phyloP scores from a whole-genome alignment of 2,113 vertebrate genomes.

The Gambusia holbrooki region DNA sequence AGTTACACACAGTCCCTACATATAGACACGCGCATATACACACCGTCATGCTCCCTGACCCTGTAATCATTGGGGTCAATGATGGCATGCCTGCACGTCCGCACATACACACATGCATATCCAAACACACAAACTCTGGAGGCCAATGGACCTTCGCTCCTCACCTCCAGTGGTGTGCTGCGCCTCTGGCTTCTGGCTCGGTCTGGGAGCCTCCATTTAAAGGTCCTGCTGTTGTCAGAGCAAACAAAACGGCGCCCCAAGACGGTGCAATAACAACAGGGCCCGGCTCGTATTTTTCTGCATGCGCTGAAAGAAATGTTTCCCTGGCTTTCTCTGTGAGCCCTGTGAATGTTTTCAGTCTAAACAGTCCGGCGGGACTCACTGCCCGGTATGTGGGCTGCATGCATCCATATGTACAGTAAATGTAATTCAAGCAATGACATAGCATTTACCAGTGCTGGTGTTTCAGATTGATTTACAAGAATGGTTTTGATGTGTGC shows the following conservation, averaged over 20 bases:
- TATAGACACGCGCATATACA: background rate
- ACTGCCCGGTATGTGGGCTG: constrained; percentile 64
- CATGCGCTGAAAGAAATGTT: constrained; percentile 79
- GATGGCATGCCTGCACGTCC: constrained; percentile 63
- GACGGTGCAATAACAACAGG: constrained; percentile 73
- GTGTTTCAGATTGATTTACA: constrained; percentile 29
- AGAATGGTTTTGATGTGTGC: constrained; percentile 7
- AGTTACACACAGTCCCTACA: constrained; percentile 15
- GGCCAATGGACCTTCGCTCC: constrained; percentile 64
- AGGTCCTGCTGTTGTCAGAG: constrained; percentile 79
- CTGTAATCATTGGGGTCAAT: constrained; percentile 75
- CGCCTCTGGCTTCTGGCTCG: constrained; percentile 68
- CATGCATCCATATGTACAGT: constrained; percentile 43
- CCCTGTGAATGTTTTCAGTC: constrained; percentile 80
- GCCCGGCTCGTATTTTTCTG: constrained; percentile 77
- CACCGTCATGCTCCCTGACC: constrained; percentile 62
- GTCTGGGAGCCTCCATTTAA: constrained; percentile 73
- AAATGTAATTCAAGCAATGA: constrained; percentile 35
- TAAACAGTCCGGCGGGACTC: constrained; percentile 74
- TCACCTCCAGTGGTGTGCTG: constrained; percentile 64
- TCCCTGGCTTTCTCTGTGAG: constrained; percentile 79
- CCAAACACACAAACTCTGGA: constrained; percentile 56
- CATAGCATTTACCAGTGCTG: constrained; percentile 35
- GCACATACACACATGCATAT: constrained; percentile 28
- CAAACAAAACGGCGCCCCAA: constrained; percentile 79